Evolutionary conservation across 2,888 invertebrate genomes (phyloP), one percentile per base, ranked within the genome.

Genomic region (Pristionchus exspectatus): DNA sequence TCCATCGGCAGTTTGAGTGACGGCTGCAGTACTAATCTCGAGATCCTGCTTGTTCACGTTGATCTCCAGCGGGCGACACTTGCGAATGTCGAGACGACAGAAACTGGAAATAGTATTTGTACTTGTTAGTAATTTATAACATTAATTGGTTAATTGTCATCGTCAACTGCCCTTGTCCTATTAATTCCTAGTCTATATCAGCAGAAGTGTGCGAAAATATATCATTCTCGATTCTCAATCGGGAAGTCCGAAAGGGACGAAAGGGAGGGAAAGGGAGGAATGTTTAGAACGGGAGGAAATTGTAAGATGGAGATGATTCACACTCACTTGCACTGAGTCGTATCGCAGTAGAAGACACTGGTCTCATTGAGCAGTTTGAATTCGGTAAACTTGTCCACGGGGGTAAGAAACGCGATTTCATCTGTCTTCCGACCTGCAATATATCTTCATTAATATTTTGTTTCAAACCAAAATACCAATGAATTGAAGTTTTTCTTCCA

Each of bases 271-370:
- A n/a, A n/a, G n/a, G n/a, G n/a, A 2, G 38, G 38, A 38, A 3
- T 38, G 2, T 38, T 38, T 38, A 38, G 38, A 38, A 5, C 38
- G 38, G 38, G 38, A 38, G 5, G 3, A 38, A 38, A 5, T 38
- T 38, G 38, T 38, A 38, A 38, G 38, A 38, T 38, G 38, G 38
- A 38, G 38, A 38, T 38, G 38, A 10, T 50, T 50, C 44, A 9
- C 18, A 69, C 84, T 50, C 59, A 92, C 91, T 91, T 90, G 91
- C 93, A 93, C n/a, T 88, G 77, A 2, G 77, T 24, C 33, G 90
- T 89, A 83, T 92, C 92, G 72, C 93, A 93, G 88, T 91, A 93
- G 74, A 92, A 92, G 0, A 93, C 33, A 84, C 90, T 91, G 16
- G 91, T 90, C 27, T 91, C 90, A 21, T 92, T 91, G 50, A 92